phyloP scores from a whole-genome alignment of 2,888 invertebrate genomes.

The Ametastegia equiseti region DNA sequence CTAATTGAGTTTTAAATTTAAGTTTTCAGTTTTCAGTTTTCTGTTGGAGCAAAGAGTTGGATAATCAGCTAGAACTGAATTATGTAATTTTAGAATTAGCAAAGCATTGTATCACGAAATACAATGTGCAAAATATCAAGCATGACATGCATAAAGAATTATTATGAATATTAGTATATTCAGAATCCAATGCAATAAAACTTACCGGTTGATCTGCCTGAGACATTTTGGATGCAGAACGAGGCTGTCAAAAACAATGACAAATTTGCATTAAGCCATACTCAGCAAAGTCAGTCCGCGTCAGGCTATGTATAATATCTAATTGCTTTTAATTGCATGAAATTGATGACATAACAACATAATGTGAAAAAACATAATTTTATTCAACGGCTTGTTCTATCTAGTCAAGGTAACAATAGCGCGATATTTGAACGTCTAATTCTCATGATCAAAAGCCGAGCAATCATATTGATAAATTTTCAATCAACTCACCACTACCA shows the following conservation, averaged over 20 bases:
- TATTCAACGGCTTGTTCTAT: conserved; percentile 31
- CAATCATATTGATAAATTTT: conserved; percentile 39
- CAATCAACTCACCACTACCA: conserved; percentile 75
- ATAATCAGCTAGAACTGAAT: neutral
- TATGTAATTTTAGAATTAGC: neutral
- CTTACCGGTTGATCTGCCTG: conserved; percentile 73
- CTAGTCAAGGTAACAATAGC: conserved; percentile 24
- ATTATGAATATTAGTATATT: neutral
- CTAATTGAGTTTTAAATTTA: neutral
- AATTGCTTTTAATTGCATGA: conserved; percentile 43
- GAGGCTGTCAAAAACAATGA: conserved; percentile 65
- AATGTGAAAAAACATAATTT: conserved; percentile 16
- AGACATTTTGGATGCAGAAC: conserved; percentile 71
- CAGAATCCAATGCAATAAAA: conserved; percentile 47
- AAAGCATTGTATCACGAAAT: neutral
- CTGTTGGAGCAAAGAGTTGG: no score
- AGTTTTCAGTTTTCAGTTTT: no score
- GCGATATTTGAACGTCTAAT: conserved; percentile 6
- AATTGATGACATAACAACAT: conserved; percentile 31
- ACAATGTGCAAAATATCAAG: neutral
- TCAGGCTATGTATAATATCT: conserved; percentile 26
- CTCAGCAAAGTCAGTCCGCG: conserved; percentile 25
- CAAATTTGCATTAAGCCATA: conserved; percentile 54
- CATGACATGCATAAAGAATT: neutral
- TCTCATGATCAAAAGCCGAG: conserved; percentile 23